These are phyloP conservation scores for Fratercula arctica DNA, from an alignment of 2,797 vertebrate species.

Conservation along the genomic window DNA sequence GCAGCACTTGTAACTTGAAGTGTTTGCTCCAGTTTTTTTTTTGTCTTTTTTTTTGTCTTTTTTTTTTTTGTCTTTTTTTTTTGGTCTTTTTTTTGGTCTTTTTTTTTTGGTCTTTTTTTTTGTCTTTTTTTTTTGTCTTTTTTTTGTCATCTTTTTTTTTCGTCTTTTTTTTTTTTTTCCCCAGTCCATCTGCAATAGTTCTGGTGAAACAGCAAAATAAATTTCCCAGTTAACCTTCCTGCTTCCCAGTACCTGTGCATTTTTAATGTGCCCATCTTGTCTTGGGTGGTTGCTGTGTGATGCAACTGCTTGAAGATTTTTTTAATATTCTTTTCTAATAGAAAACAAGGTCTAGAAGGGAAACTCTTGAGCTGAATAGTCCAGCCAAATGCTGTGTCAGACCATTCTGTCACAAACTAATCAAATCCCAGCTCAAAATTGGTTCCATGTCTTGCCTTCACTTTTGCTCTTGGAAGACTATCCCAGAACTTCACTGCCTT, in stretches of 20 bases:
- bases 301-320: constrained; percentile 5
- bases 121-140: not conserved
- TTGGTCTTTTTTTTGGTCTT: too few species aligned
- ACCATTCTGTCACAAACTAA: constrained; percentile 35
- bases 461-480: constrained; percentile 57
- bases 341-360: constrained; percentile 21
- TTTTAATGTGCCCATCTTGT: not conserved
- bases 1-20: not conserved
- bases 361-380: not conserved
- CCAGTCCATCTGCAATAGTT: not conserved
- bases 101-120: not conserved
- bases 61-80: not conserved
- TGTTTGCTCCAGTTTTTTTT: not conserved
- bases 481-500: constrained; percentile 32
- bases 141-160: accelerated
- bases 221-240: not conserved
- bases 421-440: constrained; percentile 28
- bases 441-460: constrained; percentile 58
- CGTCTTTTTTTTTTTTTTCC: not conserved
- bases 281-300: constrained; percentile 10
- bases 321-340: not conserved
- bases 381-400: constrained; percentile 54
- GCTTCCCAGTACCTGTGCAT: not conserved
- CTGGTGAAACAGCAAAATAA: constrained; percentile 1
- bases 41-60: accelerated